phyloP scores from a whole-genome alignment of 2,888 invertebrate species.

The Trachelus iudaicus region DNA sequence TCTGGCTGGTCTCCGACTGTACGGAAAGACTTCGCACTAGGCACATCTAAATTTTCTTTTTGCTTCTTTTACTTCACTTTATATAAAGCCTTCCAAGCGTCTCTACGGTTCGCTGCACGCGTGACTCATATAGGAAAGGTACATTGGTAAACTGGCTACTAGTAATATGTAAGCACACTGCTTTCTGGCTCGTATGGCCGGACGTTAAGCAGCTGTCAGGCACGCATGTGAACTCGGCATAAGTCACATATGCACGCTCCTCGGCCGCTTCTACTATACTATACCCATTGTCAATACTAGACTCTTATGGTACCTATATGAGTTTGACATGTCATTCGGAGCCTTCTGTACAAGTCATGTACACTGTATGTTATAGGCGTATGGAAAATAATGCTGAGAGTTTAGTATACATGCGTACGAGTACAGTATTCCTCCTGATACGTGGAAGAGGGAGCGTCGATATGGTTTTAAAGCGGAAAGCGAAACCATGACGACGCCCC shows the following conservation, averaged over 20 bases:
- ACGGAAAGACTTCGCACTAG: neutral
- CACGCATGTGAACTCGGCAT: neutral
- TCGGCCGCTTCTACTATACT: neutral
- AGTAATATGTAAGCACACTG: neutral
- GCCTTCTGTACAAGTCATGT: neutral
- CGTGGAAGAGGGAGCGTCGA: neutral
- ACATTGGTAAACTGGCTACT: neutral
- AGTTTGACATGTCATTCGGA: neutral
- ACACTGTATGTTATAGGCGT: neutral
- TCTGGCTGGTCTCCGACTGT: neutral
- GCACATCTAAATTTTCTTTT: neutral
- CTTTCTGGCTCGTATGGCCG: neutral
- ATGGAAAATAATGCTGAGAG: neutral
- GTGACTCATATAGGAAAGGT: constrained; percentile 36
- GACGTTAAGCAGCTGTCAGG: neutral
- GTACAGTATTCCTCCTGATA: neutral
- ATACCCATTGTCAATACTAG: neutral
- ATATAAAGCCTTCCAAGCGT: constrained; percentile 2
- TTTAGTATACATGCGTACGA: neutral
- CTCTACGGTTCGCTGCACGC: constrained; percentile 41
- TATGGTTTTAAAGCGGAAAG: neutral
- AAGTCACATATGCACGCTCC: neutral
- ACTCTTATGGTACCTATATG: neutral
- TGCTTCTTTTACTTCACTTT: neutral
- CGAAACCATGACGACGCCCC: neutral